Conservation (phyloP, 2,888 invertebrate genomes). For the Pterostichus madidus region DNA sequence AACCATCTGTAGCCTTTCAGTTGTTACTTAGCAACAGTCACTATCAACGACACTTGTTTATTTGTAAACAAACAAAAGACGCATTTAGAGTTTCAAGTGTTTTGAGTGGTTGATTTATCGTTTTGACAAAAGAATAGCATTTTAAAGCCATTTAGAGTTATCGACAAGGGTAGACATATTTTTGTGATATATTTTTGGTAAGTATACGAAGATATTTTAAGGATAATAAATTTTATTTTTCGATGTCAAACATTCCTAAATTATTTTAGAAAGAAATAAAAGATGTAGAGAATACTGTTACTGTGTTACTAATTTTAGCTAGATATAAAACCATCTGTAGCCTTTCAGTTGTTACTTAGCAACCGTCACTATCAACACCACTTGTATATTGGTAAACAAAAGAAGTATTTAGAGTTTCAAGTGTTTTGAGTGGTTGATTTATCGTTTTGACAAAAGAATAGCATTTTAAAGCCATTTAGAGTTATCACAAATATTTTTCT, state of each 20-base stretch:
- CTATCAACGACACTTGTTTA: constrained; percentile 26
- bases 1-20: constrained; percentile 5
- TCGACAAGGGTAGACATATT: no score
- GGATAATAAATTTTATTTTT: no score
- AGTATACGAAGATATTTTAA: no score
- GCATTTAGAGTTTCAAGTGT: background rate
- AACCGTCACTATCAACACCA: background rate
- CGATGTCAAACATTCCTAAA: no score
- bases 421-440: background rate
- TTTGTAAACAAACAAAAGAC: constrained; percentile 8
- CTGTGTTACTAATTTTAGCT: background rate
- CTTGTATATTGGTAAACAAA: constrained; percentile 17
- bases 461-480: no score
- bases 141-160: no score
- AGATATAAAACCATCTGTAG: constrained; percentile 1
- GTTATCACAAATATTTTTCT: no score
- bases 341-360: constrained; percentile 18
- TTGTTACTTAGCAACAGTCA: background rate
- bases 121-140: no score
- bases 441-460: no score
- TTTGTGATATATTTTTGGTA: no score
- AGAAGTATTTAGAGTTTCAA: background rate
- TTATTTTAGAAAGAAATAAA: no score
- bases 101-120: background rate
- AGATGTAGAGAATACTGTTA: no score